Evolutionary conservation across 1,140 invertebrate genomes (phyloP), one percentile per base, ranked within the genome.

Genomic region (Copidosoma floridanum): DNA sequence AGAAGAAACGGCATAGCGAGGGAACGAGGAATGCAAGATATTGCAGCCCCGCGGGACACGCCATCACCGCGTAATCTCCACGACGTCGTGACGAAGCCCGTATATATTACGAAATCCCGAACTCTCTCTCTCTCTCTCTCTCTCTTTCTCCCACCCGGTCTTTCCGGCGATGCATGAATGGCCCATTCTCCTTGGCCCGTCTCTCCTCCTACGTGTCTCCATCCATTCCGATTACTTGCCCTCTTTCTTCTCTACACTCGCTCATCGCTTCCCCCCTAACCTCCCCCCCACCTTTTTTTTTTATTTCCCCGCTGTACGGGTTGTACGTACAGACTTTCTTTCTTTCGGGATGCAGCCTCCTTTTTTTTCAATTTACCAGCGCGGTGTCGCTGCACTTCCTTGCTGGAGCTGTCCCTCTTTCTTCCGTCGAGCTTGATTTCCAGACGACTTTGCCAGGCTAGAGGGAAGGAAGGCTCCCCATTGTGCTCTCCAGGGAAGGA

Each of bases 31-130:
- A 74, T 79, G 77, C 76, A 80, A 80, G 78, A 79, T 79, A 81
- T 79, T 81, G 77, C 78, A 79, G 71, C 75, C 78, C 78, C 78
- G 74, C 77, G 78, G 77, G 78, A 80, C 73, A 74, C 69, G 71
- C 68, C 55, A 67, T 68, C 55, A 67, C 68, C 63, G 73, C 77
- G 75, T 77, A 80, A 79, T 79, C 78, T 80, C 78, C 68, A 75
- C 74, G 77, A 75, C 75, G 64, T 60, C 60, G 62, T 40, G 32
- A 29, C 41, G 29, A 37, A 43, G 32, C 32, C 46, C 50, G 53
- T 23, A 41, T 72, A 75, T 75, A 78, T 80, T 79, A 78, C 75
- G 77, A 78, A 78, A 40, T 50, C 50, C 52, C 38, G 27, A 18
- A 26, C 12, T 48, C 35, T 32, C 55, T 23, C 50, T 38, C 37